Base-by-base conservation (phyloP, 2,888 invertebrate species). In the Ophion slaviceki region DNA sequence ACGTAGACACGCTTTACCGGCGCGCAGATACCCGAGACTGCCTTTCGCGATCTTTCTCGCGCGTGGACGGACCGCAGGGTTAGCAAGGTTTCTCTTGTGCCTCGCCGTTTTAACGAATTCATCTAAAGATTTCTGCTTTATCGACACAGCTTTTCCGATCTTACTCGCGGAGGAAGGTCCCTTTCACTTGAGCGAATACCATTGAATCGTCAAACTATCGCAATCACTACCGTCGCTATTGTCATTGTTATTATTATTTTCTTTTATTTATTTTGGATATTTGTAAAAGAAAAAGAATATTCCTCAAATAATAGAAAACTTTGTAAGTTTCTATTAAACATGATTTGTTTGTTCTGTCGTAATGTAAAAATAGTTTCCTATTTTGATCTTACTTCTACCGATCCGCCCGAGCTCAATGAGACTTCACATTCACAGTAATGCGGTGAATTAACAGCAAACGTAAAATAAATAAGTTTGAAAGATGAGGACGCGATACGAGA, bases 111-210 rank as follows among this genome's bases (percentile, higher is more conserved):
- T 36, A 5, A 20, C 14, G n/a, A 20, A n/a, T 53, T 10, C 17
- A n/a, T 11, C n/a, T n/a, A 2, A 62, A 45, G 24, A 80, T 83
- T 80, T 70, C 86, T 86, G 68, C 74, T 57, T 80, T 83, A 57
- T 83, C 86, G 83, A 77, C 74, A 11, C n/a, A n/a, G 32, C 40
- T 36, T 53, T 72, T 32, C 53, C 67, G 47, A 72, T 76, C 32
- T 76, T 53, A 40, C 14, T 11, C n/a, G 17, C 82, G 36, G 5
- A 67, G 14, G 66, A 45, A 53, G 17, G 17, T 17, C 53, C 53
- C 17, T 17, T 53, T 17, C 5, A 17, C 53, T 53, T 17, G 0
- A 17, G 5, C 53, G 32, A 32, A 32, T 5, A 53, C 17, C 47
- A 47, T 14, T 17, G 53, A 53, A 14, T 17, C 53, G 14, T 17